Base-by-base conservation (phyloP, 2,113 vertebrate genomes). In the Galeopterus variegatus region DNA sequence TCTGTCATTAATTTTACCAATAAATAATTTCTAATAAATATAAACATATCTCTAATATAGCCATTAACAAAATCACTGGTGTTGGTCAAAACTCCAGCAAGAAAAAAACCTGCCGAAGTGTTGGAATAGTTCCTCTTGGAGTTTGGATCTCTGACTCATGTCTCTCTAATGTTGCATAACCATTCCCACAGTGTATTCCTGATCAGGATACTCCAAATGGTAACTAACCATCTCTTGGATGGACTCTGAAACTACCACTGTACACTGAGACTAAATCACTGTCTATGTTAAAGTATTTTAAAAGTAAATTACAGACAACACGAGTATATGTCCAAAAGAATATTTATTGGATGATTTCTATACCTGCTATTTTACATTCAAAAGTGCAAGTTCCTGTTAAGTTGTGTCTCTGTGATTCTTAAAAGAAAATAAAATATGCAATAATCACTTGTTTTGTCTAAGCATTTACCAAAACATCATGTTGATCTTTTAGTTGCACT, bases 381-480 rank as follows among this genome's bases (percentile, higher is more conserved):
- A 84, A 83, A 72, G 33, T 26, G 3, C 36, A 93, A 72, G 28
- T 64, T 79, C n/a, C 56, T 28, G 3, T 83, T 87, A 87, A n/a
- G 28, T 4, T 73, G 11, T 82, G 21, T 76, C 48, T 13, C 90
- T 58, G 23, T 8, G 60, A 28, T 82, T 76, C 23, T 58, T 60
- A 88, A 72, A 18, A 24, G 56, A 72, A 90, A 28, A 28, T 7
- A 69, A 88, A 92, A 87, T 64, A 79, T 75, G 70, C 65, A 96
- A 62, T 82, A 91, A 91, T 52, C 41, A 83, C 8, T 36, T 94
- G 31, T 60, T 89, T 93, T 70, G 13, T 54, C 72, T 69, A 62
- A 89, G 28, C 9, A 45, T 95, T 69, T 77, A 58, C 26, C 75
- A 90, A 94, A 95, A 85, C 5, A 73, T 56, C 45, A 48, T 48